phyloP scores from a whole-genome alignment of 2,797 vertebrate genomes.

The Macropodus opercularis region DNA sequence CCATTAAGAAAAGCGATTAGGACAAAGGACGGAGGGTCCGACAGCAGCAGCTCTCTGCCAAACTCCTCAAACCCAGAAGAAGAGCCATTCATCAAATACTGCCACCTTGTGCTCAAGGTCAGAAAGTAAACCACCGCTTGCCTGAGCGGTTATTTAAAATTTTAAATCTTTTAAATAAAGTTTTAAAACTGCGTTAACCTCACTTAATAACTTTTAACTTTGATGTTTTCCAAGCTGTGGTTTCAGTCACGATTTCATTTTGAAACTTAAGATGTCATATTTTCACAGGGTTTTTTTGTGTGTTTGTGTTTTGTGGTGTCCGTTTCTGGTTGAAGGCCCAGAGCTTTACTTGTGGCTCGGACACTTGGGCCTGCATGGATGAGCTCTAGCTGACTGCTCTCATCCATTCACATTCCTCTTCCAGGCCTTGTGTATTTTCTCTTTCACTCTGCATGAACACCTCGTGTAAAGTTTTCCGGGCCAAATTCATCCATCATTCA shows the following conservation, averaged over 20 bases:
- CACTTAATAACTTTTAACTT: no score
- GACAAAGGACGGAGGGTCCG: no score
- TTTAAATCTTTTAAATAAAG: no score
- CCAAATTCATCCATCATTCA: conserved; percentile 59
- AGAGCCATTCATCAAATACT: no score
- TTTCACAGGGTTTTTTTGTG: conserved; percentile 3
- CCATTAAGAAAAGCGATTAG: no score
- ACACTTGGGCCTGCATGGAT: conserved; percentile 15
- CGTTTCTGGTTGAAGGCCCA: conserved; percentile 28
- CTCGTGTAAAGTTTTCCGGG: conserved; percentile 51
- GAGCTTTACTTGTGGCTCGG: conserved; percentile 32
- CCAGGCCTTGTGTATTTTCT: conserved; percentile 77
- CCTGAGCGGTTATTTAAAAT: no score
- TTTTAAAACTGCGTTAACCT: no score
- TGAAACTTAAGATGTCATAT: background rate
- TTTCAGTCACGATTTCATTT: conserved; percentile 6
- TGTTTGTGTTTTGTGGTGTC: conserved; percentile 1
- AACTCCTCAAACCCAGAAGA: no score
- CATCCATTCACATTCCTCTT: conserved; percentile 55
- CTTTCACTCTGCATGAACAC: conserved; percentile 59
- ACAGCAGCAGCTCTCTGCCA: no score
- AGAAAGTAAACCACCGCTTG: no score
- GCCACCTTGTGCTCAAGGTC: no score
- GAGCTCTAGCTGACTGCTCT: conserved; percentile 15
- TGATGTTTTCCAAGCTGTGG: conserved; percentile 15